Conservation (phyloP, 1,140 invertebrate genomes). For the Anastatus disparis region DNA sequence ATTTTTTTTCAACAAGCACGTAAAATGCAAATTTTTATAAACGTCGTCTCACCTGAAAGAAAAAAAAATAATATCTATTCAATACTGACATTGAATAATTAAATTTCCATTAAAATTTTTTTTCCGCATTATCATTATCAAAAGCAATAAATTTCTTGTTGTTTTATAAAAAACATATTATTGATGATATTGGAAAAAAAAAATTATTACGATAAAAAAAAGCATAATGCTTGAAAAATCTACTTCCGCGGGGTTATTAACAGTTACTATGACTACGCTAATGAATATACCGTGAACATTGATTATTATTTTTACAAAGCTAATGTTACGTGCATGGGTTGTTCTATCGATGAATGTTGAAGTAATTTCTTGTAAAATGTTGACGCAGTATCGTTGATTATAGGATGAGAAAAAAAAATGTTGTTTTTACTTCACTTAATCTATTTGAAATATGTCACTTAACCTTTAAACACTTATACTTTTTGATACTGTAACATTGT, state of each 20-base stretch:
- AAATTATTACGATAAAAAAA: no score
- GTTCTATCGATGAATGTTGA: not conserved
- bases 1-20: no score
- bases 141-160: not conserved
- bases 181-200: not conserved
- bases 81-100: no score
- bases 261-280: not conserved
- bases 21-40: no score
- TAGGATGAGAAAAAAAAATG: not conserved
- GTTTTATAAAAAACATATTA: no score
- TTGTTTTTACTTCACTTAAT: not conserved
- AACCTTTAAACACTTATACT: no score
- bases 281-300: not conserved
- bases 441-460: not conserved
- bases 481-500: no score
- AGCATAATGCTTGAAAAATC: not conserved
- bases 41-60: no score
- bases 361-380: not conserved
- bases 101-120: no score
- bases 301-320: not conserved
- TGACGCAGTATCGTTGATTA: not conserved
- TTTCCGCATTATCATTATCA: not conserved
- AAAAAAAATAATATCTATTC: no score
- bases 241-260: not conserved
- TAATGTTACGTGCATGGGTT: not conserved